Conservation (phyloP, 2,888 invertebrate species). For the Apoda limacodes region DNA sequence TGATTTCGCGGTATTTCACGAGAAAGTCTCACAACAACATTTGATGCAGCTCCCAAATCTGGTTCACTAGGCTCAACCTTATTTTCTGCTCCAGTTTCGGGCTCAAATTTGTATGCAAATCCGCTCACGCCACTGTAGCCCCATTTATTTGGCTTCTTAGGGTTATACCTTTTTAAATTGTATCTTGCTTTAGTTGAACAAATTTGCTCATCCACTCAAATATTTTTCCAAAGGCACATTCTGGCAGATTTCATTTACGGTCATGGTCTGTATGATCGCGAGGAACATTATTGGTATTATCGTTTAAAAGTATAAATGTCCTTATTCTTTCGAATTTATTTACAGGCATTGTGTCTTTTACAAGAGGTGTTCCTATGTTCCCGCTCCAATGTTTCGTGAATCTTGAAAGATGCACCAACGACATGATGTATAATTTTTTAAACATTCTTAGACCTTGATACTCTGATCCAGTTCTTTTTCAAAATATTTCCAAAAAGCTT, state of each 20-base stretch:
- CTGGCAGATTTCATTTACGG: constrained; percentile 13
- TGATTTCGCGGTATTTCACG: constrained; percentile 22
- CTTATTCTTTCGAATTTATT: constrained; percentile 21
- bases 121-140: constrained; percentile 26
- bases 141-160: constrained; percentile 29
- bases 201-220: constrained; percentile 26
- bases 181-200: constrained; percentile 24
- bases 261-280: constrained; percentile 12
- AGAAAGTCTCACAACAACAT: constrained; percentile 23
- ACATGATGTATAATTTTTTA: constrained; percentile 22
- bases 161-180: constrained; percentile 26
- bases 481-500: too few relatives aligned
- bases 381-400: constrained; percentile 18
- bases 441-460: too few relatives aligned
- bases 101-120: too few relatives aligned
- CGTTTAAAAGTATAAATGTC: constrained; percentile 21
- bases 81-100: constrained; percentile 26
- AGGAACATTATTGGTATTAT: constrained; percentile 14
- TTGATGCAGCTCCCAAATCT: constrained; percentile 25
- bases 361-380: constrained; percentile 15
- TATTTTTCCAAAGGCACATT: constrained; percentile 18
- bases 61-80: constrained; percentile 15
- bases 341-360: constrained; percentile 18
- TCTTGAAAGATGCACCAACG: constrained; percentile 17
- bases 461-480: too few relatives aligned